A percentile compares a stretch with the other conserved stretches of the same genome.
Evolutionary conservation across 2,888 invertebrate genomes (phyloP).

Genomic region (Acronicta psi): DNA sequence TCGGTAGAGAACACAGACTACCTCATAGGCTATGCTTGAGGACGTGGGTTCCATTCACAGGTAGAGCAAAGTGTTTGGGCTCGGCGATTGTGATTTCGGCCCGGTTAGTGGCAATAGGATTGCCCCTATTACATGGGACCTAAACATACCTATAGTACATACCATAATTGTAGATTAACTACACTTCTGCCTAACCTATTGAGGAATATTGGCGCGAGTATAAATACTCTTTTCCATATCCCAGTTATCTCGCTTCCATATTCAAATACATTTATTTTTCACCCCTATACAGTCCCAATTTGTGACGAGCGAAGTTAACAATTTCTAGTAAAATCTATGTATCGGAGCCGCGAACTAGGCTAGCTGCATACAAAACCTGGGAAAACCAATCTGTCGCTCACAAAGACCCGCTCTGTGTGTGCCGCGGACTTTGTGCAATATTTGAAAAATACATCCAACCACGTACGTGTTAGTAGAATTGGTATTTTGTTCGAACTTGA

Average conservation of each 20-base stretch:
- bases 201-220: too few relatives aligned
- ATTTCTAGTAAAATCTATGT: slow-evolving; percentile 44
- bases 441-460: slow-evolving; percentile 54
- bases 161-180: too few relatives aligned
- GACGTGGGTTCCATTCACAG: too few relatives aligned
- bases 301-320: slow-evolving; percentile 49
- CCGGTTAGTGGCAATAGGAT: too few relatives aligned
- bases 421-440: slow-evolving; percentile 67
- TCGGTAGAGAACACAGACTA: too few relatives aligned
- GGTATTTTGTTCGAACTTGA: slow-evolving; percentile 4
- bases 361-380: slow-evolving; percentile 57
- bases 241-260: slow-evolving; percentile 13
- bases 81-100: too few relatives aligned
- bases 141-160: too few relatives aligned
- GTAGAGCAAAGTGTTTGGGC: too few relatives aligned
- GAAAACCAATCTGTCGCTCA: slow-evolving; percentile 72
- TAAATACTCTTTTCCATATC: neutral
- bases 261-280: slow-evolving; percentile 40
- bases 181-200: too few relatives aligned
- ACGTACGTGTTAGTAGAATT: slow-evolving; percentile 17
- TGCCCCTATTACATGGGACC: too few relatives aligned
- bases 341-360: slow-evolving; percentile 35
- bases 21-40: too few relatives aligned
- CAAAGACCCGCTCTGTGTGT: slow-evolving; percentile 66
- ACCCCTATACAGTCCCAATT: slow-evolving; percentile 30